phyloP scores from a whole-genome alignment of 2,888 invertebrate species.

The Galerucella pusilla region DNA sequence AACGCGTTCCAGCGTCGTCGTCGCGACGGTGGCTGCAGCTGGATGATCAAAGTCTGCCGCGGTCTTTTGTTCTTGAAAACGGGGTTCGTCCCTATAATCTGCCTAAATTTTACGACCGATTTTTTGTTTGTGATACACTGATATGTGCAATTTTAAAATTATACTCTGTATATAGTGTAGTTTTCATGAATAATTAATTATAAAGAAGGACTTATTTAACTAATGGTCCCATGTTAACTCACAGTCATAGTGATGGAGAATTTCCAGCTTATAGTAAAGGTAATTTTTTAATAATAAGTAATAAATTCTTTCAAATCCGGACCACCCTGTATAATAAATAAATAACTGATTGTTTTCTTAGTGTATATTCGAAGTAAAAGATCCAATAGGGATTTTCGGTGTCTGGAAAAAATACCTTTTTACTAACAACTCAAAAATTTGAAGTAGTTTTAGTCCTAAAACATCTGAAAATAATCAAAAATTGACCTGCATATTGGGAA shows the following conservation, averaged over 20 bases:
- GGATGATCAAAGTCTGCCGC: constrained; percentile 18
- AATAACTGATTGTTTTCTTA: too few species aligned
- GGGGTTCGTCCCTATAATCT: constrained; percentile 14
- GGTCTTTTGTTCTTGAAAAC: constrained; percentile 33
- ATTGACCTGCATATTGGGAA: too few species aligned
- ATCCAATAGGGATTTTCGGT: too few species aligned
- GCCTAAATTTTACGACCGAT: not conserved
- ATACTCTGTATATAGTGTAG: not conserved
- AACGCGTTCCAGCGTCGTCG: constrained; percentile 50
- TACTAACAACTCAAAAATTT: too few species aligned
- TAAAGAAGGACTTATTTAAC: not conserved
- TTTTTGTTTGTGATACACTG: not conserved
- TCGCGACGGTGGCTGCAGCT: constrained; percentile 37
- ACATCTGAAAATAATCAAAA: too few species aligned
- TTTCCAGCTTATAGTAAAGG: constrained; percentile 85
- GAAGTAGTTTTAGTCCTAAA: too few species aligned
- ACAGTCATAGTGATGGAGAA: constrained; percentile 87
- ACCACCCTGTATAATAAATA: too few species aligned
- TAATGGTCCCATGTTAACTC: constrained; percentile 74
- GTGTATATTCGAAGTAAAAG: too few species aligned
- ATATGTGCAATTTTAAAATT: too few species aligned
- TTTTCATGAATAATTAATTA: not conserved
- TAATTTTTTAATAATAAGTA: constrained; percentile 58
- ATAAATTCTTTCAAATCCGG: too few species aligned
- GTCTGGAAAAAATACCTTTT: too few species aligned